phyloP scores from a whole-genome alignment of 2,113 vertebrate genomes.

The Falco punctatus region DNA sequence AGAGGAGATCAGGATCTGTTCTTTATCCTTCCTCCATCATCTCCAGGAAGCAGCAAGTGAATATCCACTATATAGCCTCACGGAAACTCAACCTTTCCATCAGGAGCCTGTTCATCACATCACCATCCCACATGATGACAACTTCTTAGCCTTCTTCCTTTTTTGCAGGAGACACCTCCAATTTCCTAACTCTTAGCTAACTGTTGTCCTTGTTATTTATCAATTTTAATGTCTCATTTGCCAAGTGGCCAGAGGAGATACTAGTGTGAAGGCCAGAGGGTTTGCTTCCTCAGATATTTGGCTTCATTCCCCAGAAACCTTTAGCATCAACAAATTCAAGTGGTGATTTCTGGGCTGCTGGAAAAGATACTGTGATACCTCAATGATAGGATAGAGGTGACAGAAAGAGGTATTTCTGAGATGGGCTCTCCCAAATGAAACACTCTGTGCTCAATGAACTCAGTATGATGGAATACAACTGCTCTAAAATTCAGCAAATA shows the following conservation, averaged over 20 bases:
- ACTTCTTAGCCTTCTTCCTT: not conserved
- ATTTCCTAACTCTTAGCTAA: not conserved
- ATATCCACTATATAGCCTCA: not conserved
- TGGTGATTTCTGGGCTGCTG: not conserved
- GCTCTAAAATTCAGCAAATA: conserved; percentile 1
- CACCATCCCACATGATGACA: accelerated
- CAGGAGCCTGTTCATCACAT: not conserved
- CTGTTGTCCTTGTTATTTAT: not conserved
- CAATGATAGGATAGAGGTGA: not conserved
- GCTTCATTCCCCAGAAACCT: not conserved
- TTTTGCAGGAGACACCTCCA: not conserved
- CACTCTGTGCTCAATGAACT: not conserved
- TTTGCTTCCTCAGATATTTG: not conserved
- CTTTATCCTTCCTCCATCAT: not conserved
- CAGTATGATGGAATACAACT: not conserved
- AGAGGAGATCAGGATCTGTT: not conserved
- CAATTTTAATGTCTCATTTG: not conserved
- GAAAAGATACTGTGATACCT: not conserved
- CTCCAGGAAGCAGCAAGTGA: not conserved
- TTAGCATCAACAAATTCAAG: not conserved
- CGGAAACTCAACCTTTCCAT: not conserved
- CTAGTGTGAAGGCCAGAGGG: not conserved
- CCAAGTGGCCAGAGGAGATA: not conserved
- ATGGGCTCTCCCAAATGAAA: not conserved
- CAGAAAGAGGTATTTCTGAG: not conserved